These are phyloP conservation scores for Hyles euphorbiae DNA, from an alignment of 1,140 invertebrate genomes.

Conservation along the genomic window DNA sequence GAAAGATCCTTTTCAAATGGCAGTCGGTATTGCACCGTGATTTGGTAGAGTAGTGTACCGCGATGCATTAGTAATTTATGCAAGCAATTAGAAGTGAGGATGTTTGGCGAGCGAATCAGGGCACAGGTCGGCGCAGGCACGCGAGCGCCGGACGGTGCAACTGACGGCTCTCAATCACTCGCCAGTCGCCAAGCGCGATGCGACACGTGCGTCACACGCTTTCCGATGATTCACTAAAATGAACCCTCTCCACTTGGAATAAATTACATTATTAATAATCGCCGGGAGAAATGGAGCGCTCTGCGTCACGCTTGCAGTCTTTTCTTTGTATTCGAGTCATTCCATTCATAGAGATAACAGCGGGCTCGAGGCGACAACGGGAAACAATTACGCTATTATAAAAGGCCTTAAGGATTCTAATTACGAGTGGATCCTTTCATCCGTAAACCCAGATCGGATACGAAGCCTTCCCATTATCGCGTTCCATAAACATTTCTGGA, in stretches of 20 bases:
- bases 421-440: conserved; percentile 51
- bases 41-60: conserved; percentile 3
- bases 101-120: conserved; percentile 47
- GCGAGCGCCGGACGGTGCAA: conserved; percentile 29
- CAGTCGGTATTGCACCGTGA: background rate
- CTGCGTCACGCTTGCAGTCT: conserved; percentile 33
- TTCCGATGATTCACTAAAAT: conserved; percentile 19
- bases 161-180: conserved; percentile 54
- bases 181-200: conserved; percentile 1
- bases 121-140: conserved; percentile 46
- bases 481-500: conserved; percentile 67
- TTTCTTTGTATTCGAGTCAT: conserved; percentile 47
- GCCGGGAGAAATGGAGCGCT: conserved; percentile 28
- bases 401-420: conserved; percentile 60
- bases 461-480: conserved; percentile 52
- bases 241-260: conserved; percentile 25
- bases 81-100: conserved; percentile 52
- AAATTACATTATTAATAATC: conserved; percentile 31
- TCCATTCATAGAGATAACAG: conserved; percentile 51
- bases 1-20: conserved; percentile 9
- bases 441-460: conserved; percentile 55
- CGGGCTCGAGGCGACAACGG: conserved; percentile 46
- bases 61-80: conserved; percentile 52
- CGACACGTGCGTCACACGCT: conserved; percentile 22
- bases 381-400: conserved; percentile 60